Evolutionary conservation across 2,888 invertebrate genomes (phyloP).

Genomic region (Meteorus cinctellus): DNA sequence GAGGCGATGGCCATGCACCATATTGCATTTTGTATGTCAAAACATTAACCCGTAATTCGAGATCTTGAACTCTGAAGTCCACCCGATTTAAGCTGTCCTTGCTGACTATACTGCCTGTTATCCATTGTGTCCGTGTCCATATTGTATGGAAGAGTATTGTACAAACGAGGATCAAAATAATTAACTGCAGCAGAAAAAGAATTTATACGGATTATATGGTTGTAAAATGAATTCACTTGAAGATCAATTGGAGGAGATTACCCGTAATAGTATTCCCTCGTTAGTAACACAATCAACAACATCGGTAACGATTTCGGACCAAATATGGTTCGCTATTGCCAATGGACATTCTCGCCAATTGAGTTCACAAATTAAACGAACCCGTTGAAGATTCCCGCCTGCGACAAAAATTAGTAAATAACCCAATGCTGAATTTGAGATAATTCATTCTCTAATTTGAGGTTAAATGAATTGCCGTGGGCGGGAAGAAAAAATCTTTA

Average conservation of each 20-base stretch:
- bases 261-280: slow-evolving; percentile 62
- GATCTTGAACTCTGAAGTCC: slow-evolving; percentile 62
- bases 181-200: slow-evolving; percentile 41
- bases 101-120: slow-evolving; percentile 47
- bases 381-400: slow-evolving; percentile 68
- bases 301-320: slow-evolving; percentile 68
- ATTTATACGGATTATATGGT: slow-evolving; percentile 14
- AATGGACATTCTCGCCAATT: slow-evolving; percentile 63
- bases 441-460: background rate
- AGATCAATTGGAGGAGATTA: slow-evolving; percentile 44
- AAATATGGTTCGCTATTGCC: slow-evolving; percentile 63
- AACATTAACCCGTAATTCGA: slow-evolving; percentile 66
- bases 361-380: slow-evolving; percentile 59
- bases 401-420: background rate
- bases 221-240: background rate
- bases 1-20: slow-evolving; percentile 64
- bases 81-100: slow-evolving; percentile 58
- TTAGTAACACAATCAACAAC: slow-evolving; percentile 64
- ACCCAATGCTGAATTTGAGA: background rate
- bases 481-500: background rate
- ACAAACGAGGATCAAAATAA: slow-evolving; percentile 55
- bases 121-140: slow-evolving; percentile 54
- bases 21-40: slow-evolving; percentile 68
- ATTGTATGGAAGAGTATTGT: slow-evolving; percentile 56
- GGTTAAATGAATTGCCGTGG: slow-evolving; percentile 1